A percentile compares a stretch with the other conserved stretches of the same genome.
These are phyloP conservation scores for Dichetophora obliterata DNA, from an alignment of 2,888 invertebrate genomes.

Conservation along the genomic window DNA sequence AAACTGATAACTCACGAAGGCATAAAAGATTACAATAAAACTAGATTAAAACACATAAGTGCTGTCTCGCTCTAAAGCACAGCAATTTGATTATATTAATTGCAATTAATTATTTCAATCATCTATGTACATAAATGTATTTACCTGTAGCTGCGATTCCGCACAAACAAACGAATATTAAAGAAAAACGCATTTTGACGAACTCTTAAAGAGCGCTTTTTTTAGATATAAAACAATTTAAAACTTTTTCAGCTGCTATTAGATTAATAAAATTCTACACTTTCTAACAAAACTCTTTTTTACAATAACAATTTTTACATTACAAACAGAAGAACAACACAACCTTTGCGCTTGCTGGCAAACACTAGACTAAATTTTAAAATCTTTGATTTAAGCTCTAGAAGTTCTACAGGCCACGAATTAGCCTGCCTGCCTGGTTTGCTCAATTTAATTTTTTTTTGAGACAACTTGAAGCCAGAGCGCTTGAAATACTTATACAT, in stretches of 20 bases:
- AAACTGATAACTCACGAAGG: not conserved
- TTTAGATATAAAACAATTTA: not conserved
- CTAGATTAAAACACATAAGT: not conserved
- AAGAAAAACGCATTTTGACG: slow-evolving; percentile 43
- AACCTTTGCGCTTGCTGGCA: slow-evolving; percentile 26
- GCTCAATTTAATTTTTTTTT: not conserved
- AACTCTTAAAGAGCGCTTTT: not conserved
- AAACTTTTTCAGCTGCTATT: not conserved
- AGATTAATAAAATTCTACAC: not conserved
- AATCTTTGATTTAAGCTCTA: not conserved
- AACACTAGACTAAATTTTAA: slow-evolving; percentile 28
- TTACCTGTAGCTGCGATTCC: slow-evolving; percentile 47
- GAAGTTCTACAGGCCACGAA: slow-evolving; percentile 1
- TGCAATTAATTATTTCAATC: slow-evolving; percentile 16
- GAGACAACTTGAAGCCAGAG: not conserved
- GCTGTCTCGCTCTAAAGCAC: not conserved
- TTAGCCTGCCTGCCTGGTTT: not conserved
- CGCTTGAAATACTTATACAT: not conserved
- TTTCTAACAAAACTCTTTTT: not conserved
- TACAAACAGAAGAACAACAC: not conserved
- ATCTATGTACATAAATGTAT: not conserved
- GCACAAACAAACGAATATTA: slow-evolving; percentile 44
- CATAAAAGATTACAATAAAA: not conserved
- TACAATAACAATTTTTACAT: not conserved
- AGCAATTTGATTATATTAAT: not conserved